A percentile compares a stretch with the other conserved stretches of the same genome.
These are phyloP conservation scores for Campoplex nolae DNA, from an alignment of 2,888 invertebrate species.

Conservation along the genomic window DNA sequence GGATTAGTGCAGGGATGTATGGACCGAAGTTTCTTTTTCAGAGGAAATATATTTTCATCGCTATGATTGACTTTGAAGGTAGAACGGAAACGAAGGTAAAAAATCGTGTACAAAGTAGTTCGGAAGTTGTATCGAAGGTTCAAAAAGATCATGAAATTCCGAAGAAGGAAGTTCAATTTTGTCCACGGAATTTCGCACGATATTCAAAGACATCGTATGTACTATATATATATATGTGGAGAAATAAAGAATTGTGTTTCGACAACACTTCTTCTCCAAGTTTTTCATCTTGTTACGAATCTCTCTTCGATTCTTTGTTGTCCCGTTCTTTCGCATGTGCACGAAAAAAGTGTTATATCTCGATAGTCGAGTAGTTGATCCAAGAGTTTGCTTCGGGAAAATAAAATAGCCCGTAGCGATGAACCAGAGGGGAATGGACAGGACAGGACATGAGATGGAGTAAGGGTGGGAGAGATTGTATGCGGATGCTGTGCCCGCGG, in stretches of 20 bases:
- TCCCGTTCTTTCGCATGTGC: slow-evolving; percentile 14
- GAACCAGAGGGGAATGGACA: slow-evolving; percentile 18
- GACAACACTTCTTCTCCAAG: neutral
- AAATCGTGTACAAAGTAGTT: neutral
- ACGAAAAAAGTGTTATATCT: slow-evolving; percentile 31
- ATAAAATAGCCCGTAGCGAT: slow-evolving; percentile 56
- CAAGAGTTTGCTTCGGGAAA: slow-evolving; percentile 47
- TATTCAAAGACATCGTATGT: neutral
- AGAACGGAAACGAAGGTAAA: slow-evolving; percentile 10
- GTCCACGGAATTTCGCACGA: neutral
- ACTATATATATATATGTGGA: neutral
- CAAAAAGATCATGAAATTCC: neutral
- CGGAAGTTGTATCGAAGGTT: neutral
- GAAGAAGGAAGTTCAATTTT: neutral
- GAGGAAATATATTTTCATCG: slow-evolving; percentile 10
- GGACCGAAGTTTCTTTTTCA: slow-evolving; percentile 14
- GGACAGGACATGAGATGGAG: slow-evolving; percentile 10
- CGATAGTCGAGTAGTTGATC: slow-evolving; percentile 35
- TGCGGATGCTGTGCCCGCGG: slow-evolving; percentile 41
- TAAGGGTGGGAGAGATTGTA: slow-evolving; percentile 12
- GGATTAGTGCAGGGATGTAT: slow-evolving; percentile 29
- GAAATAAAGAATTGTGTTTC: slow-evolving; percentile 14
- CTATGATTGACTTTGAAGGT: slow-evolving; percentile 11
- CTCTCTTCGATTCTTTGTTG: slow-evolving; percentile 5
- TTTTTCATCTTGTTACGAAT: slow-evolving; percentile 25